A percentile compares a stretch with the other conserved stretches of the same genome.
These are phyloP conservation scores for Sycophaga agraensis DNA, from an alignment of 1,140 invertebrate genomes.

Conservation along the genomic window DNA sequence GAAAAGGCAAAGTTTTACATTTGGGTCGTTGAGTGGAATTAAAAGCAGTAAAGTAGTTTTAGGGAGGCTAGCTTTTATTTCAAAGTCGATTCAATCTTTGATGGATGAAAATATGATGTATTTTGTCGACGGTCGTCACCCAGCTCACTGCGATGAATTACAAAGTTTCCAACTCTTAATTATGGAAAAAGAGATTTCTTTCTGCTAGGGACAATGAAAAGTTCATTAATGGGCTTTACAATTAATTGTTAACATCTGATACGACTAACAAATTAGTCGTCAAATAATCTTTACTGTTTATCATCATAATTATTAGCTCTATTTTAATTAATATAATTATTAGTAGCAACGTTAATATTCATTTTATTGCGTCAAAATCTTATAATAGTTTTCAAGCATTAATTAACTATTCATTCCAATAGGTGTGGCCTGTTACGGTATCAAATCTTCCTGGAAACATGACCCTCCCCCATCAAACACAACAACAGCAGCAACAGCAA, in stretches of 20 bases:
- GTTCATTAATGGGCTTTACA: no score
- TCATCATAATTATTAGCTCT: background rate
- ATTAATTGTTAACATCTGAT: no score
- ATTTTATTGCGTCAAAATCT: no score
- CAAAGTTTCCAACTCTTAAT: conserved; percentile 19
- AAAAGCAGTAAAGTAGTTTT: conserved; percentile 27
- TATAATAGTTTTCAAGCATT: no score
- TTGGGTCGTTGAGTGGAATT: conserved; percentile 19
- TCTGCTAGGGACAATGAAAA: no score
- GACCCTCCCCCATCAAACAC: conserved; percentile 11
- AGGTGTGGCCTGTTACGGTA: conserved; percentile 54
- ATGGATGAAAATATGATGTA: conserved; percentile 29
- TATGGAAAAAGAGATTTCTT: conserved; percentile 17
- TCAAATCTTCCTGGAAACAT: conserved; percentile 36
- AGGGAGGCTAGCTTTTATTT: conserved; percentile 25
- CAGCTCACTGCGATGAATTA: conserved; percentile 5
- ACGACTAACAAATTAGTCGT: no score
- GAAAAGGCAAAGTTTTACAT: conserved; percentile 26
- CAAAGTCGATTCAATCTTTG: conserved; percentile 29
- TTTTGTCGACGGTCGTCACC: background rate
- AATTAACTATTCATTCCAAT: background rate
- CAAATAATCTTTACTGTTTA: no score
- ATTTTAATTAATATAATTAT: background rate
- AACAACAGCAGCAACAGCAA: conserved; percentile 20
- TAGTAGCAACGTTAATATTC: background rate